Evolutionary conservation across 1,140 invertebrate species (phyloP), one percentile per base, ranked within the genome.

Genomic region (Diploscapter pachys): DNA sequence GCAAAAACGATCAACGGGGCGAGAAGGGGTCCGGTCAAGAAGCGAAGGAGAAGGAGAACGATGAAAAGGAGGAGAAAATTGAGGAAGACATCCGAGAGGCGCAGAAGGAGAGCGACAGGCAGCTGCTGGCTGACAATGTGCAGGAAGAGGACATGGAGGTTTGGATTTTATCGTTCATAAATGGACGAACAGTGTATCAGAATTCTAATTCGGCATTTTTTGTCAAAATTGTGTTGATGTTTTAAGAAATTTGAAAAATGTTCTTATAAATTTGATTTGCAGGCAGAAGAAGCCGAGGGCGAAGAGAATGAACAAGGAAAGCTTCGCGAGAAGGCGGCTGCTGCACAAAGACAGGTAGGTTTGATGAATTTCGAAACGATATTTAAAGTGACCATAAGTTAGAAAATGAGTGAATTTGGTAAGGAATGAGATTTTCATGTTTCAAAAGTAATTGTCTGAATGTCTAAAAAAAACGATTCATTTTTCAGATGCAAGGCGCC

Each of bases 1-100:
- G 71, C 63, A 69, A 78, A 53, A 50, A 31, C 48, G 67, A 66
- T 49, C 62, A 67, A 13, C 31, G 51, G 50, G 56, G 66, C 11
- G 63, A 75, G 11, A 52, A 72, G 51, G 61, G 62, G 0, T 31
- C 68, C 31, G 75, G 75, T 50, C 65, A 52, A 56, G 56, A 77
- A 53, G 76, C 59, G 48, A 63, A 78, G 3, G 76, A 87, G 66
- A 74, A 78, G 54, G 63, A 72, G n/a, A 52, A 80, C 68, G 77
- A 80, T 59, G 67, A 82, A 49, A 75, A 82, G 9, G 78, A 83
- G 9, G 78, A 78, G 3, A 71, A 80, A n/a, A 71, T 80, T 11
- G 69, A 77, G 6, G 69, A 72, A 57, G 76, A 82, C 63, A 69
- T 73, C n/a, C 77, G 51, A 78, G 82, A 72, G 54, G 76, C 76